Base-by-base conservation (phyloP, 2,888 invertebrate genomes). In the Pyrgus malvae region DNA sequence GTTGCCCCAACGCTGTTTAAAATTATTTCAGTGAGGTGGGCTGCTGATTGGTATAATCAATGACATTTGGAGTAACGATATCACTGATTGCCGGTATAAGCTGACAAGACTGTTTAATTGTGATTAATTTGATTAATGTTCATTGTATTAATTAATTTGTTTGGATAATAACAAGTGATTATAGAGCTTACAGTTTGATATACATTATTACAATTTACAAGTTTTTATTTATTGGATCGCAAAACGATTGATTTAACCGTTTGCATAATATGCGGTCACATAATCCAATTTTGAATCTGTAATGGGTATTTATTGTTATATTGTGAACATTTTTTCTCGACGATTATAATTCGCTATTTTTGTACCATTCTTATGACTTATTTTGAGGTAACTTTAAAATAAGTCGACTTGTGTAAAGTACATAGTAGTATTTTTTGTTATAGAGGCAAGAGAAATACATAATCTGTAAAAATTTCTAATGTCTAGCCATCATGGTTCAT, bases 41-140 rank as follows among this genome's bases (percentile, higher is more conserved):
- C 37, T 9, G 45, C 40, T 54, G 54, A 54, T 54, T 54, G 54
- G 14, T 46, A 17, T 54, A 40, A 46, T 54, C 40, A 54, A 54
- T 54, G 25, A 33, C 29, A 33, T 46, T 31, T 40, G 23, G 53
- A 33, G 16, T 46, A 54, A 54, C 17, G 40, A 25, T 23, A 46
- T 46, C 31, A 31, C 17, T 41, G 40, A 54, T 46, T 46, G 23
- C 38, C 17, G 31, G 29, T 17, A 21, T 44, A 9, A 29, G 29
- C 29, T 44, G 17, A 4, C 19, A 37, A 37, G 44, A 29, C 25
- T 23, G 37, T 46, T 40, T 42, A 31, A 53, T 45, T 42, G 21
- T n/a, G 11, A 48, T 17, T 44, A 44, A 29, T 44, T 44, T n/a
- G 11, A 48, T 17, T 44, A 44, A 29, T 44, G 27, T 23, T 17